Evolutionary conservation across 2,888 invertebrate species (phyloP), one percentile per base, ranked within the genome.

Genomic region (Lepidochrysops patricia): DNA sequence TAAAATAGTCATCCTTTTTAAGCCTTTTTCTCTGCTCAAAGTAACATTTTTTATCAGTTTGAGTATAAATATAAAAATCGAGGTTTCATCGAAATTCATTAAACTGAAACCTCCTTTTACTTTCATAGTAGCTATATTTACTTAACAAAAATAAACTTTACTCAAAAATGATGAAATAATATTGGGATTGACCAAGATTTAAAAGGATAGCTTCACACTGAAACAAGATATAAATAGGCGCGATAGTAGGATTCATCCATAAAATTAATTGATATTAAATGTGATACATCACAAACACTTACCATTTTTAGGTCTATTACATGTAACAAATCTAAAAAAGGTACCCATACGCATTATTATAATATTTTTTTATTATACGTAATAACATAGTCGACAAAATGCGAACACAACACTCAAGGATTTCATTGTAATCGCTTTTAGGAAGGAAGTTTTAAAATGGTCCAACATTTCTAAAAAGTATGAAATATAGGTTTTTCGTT

Each of bases 391-490:
- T 43, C 37, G 7, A 29, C 2, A 6, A 19, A 43, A 19, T 19
- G 12, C 12, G 19, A 43, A 9, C 9, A 19, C 7, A 43, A 9
- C 2, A 23, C 6, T 29, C 12, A 43, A 43, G 7, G 9, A 29
- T 29, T 29, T 29, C 19, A 43, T 19, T 43, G 43, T 19, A 19
- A 43, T 43, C 43, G 19, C 23, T 43, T 19, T 23, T 29, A 7
- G 9, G 15, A 43, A 43, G 37, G 37, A 43, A 43, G 37, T 43
- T 19, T 43, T 15, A 23, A 23, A 43, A 12, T 9, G 19, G 43
- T 43, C 19, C 43, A 43, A 54, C 29, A 54, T 54, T 54, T 54
- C 15, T 19, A 54, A 27, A 54, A 32, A 32, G 54, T 58, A 50
- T 58, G 34, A 19, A 50, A 50, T 25, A 25, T 50, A 27, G 23